Base-by-base conservation (phyloP, 2,797 vertebrate genomes). In the Denticeps clupeoides region DNA sequence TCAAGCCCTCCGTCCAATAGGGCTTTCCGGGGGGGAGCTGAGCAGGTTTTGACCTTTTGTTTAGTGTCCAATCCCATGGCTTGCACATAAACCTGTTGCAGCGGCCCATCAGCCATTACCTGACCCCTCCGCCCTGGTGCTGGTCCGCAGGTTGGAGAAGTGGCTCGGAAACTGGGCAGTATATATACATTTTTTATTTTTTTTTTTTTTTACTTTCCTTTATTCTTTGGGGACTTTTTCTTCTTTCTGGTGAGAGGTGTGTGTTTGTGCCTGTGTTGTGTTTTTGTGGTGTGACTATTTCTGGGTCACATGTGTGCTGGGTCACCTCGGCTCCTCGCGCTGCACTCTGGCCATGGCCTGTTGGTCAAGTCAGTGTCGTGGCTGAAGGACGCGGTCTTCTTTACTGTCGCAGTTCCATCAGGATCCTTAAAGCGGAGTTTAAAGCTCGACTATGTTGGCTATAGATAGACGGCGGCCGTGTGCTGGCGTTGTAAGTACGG, bases 161-260 rank as follows among this genome's bases (percentile, higher is more conserved):
- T n/a, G n/a, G n/a, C n/a, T n/a, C n/a, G n/a, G n/a, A n/a, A n/a
- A n/a, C n/a, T n/a, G n/a, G n/a, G n/a, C n/a, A n/a, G n/a, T n/a
- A n/a, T n/a, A n/a, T n/a, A n/a, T n/a, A n/a, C n/a, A n/a, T n/a
- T n/a, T n/a, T n/a, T n/a, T n/a, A n/a, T n/a, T n/a, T n/a, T n/a
- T n/a, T 26, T 15, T 40, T 43, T 15, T 7, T 27, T 40, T 45
- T 45, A 43, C 47, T 42, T 4, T 40, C n/a, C 27, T 33, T 27
- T 4, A n/a, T n/a, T n/a, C n/a, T n/a, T n/a, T n/a, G n/a, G n/a
- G n/a, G n/a, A n/a, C n/a, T n/a, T n/a, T n/a, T n/a, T n/a, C n/a
- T 26, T 49, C 41, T 49, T 51, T 42, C 59, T 57, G 63, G 63
- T 65, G 37, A 62, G 25, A 10, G n/a, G 7, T n/a, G n/a, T 43